phyloP scores from a whole-genome alignment of 1,140 invertebrate species.

The Nasonia vitripennis region DNA sequence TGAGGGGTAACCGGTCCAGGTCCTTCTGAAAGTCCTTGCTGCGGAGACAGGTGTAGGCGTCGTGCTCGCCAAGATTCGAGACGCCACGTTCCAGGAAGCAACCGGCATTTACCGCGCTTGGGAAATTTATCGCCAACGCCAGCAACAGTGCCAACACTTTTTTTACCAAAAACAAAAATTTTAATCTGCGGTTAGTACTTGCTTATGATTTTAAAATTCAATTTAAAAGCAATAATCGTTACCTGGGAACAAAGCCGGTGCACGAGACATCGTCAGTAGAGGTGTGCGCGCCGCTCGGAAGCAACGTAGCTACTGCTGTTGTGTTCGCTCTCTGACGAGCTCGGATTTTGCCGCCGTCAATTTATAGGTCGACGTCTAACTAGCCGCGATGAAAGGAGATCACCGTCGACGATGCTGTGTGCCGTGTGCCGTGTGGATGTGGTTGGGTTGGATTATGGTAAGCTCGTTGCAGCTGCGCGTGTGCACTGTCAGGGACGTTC shows the following conservation, averaged over 20 bases:
- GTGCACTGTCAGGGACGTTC: slow-evolving; percentile 26
- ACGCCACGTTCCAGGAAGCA: slow-evolving; percentile 39
- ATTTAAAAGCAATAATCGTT: neutral
- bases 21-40: slow-evolving; percentile 35
- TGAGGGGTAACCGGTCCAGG: slow-evolving; percentile 12
- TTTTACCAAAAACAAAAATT: neutral
- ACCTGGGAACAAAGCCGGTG: slow-evolving; percentile 44
- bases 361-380: slow-evolving; percentile 48
- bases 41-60: slow-evolving; percentile 42
- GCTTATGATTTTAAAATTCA: neutral
- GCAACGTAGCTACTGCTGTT: slow-evolving; percentile 41
- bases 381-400: slow-evolving; percentile 29
- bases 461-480: neutral
- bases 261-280: neutral
- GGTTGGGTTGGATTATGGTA: too few relatives aligned
- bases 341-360: slow-evolving; percentile 24
- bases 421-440: neutral
- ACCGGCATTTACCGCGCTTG: slow-evolving; percentile 4
- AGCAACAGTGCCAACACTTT: neutral
- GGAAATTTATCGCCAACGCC: neutral
- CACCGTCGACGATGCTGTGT: neutral
- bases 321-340: slow-evolving; percentile 24
- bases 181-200: neutral
- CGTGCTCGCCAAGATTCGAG: slow-evolving; percentile 30
- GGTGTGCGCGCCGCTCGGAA: neutral